Conservation (phyloP, 2,797 vertebrate species). For the Decapterus maruadsi region DNA sequence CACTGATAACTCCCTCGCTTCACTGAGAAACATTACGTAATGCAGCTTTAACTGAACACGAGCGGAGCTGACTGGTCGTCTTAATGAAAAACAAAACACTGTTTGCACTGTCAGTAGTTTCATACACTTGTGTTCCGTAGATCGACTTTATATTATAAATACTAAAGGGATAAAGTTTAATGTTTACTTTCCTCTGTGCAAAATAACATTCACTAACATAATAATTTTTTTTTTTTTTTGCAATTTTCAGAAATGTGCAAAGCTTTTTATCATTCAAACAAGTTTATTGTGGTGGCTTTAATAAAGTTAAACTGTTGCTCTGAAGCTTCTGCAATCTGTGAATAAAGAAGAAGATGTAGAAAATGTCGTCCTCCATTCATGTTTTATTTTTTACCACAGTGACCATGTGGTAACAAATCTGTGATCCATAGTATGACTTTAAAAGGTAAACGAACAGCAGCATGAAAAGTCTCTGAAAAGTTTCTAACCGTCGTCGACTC, state of each 20-base stretch:
- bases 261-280: constrained; percentile 6
- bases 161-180: not conserved
- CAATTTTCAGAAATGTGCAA: constrained; percentile 8
- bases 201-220: not conserved
- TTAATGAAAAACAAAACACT: constrained; percentile 16
- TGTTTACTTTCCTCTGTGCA: not conserved
- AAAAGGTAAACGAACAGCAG: constrained; percentile 65
- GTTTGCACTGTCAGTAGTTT: not conserved
- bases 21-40: not conserved
- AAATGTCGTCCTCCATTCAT: constrained; percentile 60
- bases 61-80: not conserved
- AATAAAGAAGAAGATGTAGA: constrained; percentile 64
- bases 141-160: constrained; percentile 1
- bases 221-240: too few relatives aligned
- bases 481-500: constrained; percentile 34
- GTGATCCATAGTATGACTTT: constrained; percentile 71
- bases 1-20: not conserved
- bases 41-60: constrained; percentile 1
- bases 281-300: constrained; percentile 33
- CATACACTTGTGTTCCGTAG: not conserved
- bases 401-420: constrained; percentile 75
- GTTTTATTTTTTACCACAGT: constrained; percentile 77
- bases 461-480: constrained; percentile 61
- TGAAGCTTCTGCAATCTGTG: constrained; percentile 30
- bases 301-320: constrained; percentile 14